Base-by-base conservation (phyloP, 2,113 vertebrate species). In the Vulpes vulpes region DNA sequence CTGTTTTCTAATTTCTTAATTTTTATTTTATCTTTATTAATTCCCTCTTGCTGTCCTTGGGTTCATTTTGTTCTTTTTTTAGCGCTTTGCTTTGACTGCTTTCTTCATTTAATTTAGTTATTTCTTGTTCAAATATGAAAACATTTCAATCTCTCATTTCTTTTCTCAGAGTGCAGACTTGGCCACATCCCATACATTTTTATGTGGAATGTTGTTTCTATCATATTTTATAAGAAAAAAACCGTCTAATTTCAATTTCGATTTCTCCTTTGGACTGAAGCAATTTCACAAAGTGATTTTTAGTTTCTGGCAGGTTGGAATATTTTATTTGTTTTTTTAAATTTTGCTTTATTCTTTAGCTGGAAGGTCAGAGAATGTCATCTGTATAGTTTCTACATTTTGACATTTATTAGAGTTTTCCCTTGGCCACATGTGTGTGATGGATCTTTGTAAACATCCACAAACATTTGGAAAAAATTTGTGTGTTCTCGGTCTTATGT, bases 101-200 rank as follows among this genome's bases (percentile, higher is more conserved):
- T 81, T 80, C 79, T 94, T 85, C 87, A 71, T 55, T 81, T 91
- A 65, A 59, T 78, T 88, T 76, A 76, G 71, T 71, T 76, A 65
- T 89, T 96, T 95, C 59, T 94, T 89, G 38, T 96, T 95, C 64
- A 91, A 85, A 94, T 78, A 53, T 11, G 65, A 85, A 93, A 95
- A 88, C 76, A 93, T 96, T 96, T 97, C 82, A 71, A 38, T 82
- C 71, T 95, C 57, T 95, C 32, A 2, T n/a, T 43, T 89, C 84
- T 85, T 64, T 23, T 10, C 59, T 91, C 65, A 38, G 19, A 30
- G 25, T 25, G 9, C 8, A 89, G 60, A 81, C 69, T 83, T 91
- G 94, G 81, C 92, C 23, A 82, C 65, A 11, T 20, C 59, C 22
- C 71, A 19, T 74, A 53, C 62, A 30, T 71, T 62, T 92, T 80